A percentile compares a stretch with the other conserved stretches of the same genome.
Conservation (phyloP, 2,797 vertebrate species). For the Microctenopoma lineatum region DNA sequence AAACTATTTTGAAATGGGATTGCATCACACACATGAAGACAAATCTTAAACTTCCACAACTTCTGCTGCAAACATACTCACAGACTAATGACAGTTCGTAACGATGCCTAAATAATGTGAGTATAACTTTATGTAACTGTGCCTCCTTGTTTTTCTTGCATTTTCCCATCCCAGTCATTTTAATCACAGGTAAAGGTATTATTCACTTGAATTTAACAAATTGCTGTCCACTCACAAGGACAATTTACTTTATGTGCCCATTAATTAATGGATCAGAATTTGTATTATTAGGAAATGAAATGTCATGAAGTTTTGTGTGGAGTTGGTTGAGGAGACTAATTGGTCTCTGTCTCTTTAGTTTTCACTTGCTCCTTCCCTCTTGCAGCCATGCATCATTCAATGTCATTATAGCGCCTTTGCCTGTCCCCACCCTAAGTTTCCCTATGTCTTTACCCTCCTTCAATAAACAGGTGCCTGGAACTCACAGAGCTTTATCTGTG, state of each 20-base stretch:
- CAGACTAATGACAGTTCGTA: neutral
- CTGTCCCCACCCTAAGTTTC: neutral
- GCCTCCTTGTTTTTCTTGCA: neutral
- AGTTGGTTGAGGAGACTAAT: conserved; percentile 24
- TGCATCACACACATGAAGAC: conserved; percentile 30
- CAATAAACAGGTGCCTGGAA: conserved; percentile 1
- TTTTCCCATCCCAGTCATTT: neutral
- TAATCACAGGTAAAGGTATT: neutral
- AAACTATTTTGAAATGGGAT: conserved; percentile 28
- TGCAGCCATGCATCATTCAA: neutral
- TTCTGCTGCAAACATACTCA: conserved; percentile 4
- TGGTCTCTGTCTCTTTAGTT: conserved; percentile 34
- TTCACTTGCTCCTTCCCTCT: conserved; percentile 19
- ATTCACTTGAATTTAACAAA: neutral
- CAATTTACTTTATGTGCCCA: neutral
- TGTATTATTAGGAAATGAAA: conserved; percentile 2
- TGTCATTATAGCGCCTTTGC: conserved; percentile 2
- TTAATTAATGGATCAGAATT: neutral
- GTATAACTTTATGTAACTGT: neutral
- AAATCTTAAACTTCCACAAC: conserved; percentile 2
- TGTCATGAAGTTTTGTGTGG: conserved; percentile 13
- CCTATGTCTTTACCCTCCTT: neutral
- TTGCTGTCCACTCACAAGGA: neutral
- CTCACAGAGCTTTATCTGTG: conserved; percentile 32
- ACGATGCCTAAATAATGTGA: neutral